Conservation (phyloP, 2,113 vertebrate species). For the Forbesichthys papilliferus region DNA sequence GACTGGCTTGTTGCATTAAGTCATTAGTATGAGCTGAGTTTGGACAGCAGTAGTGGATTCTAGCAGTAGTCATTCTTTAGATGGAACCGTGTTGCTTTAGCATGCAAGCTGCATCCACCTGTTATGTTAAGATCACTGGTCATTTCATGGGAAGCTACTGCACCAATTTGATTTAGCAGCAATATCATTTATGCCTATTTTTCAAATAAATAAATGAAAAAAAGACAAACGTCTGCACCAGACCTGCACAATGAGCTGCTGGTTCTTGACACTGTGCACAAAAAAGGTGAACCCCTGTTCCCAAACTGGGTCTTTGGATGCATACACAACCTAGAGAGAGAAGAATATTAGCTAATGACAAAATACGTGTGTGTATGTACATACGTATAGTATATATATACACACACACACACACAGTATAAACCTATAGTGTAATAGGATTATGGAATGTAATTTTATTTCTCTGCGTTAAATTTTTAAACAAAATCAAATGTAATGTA, state of each 20-base stretch:
- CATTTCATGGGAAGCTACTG: too few relatives aligned
- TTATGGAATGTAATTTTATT: not conserved
- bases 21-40: too few relatives aligned
- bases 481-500: not conserved
- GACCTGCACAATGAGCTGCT: slow-evolving; percentile 88
- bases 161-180: too few relatives aligned
- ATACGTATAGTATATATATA: not conserved
- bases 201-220: not conserved
- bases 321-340: slow-evolving; percentile 78
- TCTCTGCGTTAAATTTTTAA: not conserved
- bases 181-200: too few relatives aligned
- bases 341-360: not conserved
- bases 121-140: too few relatives aligned
- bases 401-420: too few relatives aligned
- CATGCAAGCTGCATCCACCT: too few relatives aligned
- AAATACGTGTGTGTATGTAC: not conserved
- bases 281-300: slow-evolving; percentile 94
- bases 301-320: slow-evolving; percentile 87
- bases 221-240: not conserved
- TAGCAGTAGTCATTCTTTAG: too few relatives aligned
- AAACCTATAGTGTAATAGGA: too few relatives aligned
- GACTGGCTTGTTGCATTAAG: too few relatives aligned
- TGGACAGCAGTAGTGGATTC: too few relatives aligned
- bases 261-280: slow-evolving; percentile 77
- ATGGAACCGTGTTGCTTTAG: too few relatives aligned